These are phyloP conservation scores for Gallinago undulata DNA, from an alignment of 2,113 vertebrate genomes.

Conservation along the genomic window DNA sequence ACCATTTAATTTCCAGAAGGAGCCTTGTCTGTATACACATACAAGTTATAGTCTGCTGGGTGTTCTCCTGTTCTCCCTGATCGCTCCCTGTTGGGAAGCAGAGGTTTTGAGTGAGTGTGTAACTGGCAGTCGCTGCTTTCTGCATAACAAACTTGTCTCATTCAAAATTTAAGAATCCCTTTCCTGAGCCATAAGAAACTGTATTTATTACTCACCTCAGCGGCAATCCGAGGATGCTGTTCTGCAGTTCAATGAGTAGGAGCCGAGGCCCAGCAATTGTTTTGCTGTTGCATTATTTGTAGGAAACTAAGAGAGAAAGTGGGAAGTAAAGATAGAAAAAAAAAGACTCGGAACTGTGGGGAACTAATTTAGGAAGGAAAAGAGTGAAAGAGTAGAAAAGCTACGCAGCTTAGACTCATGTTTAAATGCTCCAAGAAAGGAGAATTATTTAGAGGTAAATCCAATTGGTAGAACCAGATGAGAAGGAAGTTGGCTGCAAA, in stretches of 20 bases:
- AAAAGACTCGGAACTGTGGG: not conserved
- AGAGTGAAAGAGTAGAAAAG: not conserved
- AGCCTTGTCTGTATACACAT: not conserved
- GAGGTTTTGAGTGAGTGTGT: not conserved
- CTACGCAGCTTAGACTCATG: not conserved
- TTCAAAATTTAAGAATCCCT: not conserved
- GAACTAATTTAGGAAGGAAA: not conserved
- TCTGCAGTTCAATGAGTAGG: not conserved
- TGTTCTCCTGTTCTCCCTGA: not conserved
- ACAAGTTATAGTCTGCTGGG: not conserved
- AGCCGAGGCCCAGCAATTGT: not conserved
- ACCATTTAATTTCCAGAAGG: constrained; percentile 29
- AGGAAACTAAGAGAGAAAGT: not conserved
- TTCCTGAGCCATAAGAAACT: not conserved
- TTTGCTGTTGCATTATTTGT: not conserved
- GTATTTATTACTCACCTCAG: not conserved
- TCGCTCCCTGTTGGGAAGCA: not conserved
- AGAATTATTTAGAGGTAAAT: not conserved
- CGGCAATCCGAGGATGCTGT: not conserved
- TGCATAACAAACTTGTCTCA: not conserved
- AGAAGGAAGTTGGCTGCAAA: not conserved
- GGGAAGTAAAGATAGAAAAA: not conserved
- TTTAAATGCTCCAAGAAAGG: not conserved
- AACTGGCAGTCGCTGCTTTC: not conserved
- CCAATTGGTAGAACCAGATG: not conserved